These are phyloP conservation scores for Electrona antarctica DNA, from an alignment of 2,113 vertebrate genomes.

Conservation along the genomic window DNA sequence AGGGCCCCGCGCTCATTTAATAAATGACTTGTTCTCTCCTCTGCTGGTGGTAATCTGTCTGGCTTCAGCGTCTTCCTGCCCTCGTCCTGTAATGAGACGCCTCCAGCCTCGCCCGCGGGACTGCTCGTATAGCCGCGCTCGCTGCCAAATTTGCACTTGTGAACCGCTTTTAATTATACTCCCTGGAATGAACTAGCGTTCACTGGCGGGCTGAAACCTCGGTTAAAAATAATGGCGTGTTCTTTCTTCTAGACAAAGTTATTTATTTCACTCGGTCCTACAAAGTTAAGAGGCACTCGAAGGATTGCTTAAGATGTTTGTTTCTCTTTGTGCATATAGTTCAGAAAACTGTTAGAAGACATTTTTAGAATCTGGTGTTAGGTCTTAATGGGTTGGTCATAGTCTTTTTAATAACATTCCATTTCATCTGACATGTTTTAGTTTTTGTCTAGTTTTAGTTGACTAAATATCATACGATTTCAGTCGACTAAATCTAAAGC, in stretches of 20 bases:
- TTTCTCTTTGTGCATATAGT: not conserved
- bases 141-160: slow-evolving; percentile 62
- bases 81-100: slow-evolving; percentile 66
- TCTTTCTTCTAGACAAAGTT: slow-evolving; percentile 1
- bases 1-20: slow-evolving; percentile 39
- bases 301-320: not conserved
- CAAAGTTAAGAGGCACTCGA: not conserved
- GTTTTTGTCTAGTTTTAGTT: too few species aligned
- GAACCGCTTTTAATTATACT: slow-evolving; percentile 70
- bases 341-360: too few species aligned
- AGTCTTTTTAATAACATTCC: too few species aligned
- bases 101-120: slow-evolving; percentile 58
- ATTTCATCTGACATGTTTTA: too few species aligned
- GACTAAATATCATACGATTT: too few species aligned
- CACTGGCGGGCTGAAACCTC: slow-evolving; percentile 16
- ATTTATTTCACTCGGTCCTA: slow-evolving; percentile 19
- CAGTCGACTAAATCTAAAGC: too few species aligned
- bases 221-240: slow-evolving; percentile 43
- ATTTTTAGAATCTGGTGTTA: too few species aligned
- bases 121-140: slow-evolving; percentile 41
- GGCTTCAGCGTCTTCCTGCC: slow-evolving; percentile 47
- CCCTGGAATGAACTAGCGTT: slow-evolving; percentile 33
- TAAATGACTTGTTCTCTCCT: slow-evolving; percentile 54
- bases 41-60: slow-evolving; percentile 64
- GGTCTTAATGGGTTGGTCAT: too few species aligned